Evolutionary conservation across 2,113 vertebrate species (phyloP), one percentile per base, ranked within the genome.

Genomic region (Zosterops borbonicus): DNA sequence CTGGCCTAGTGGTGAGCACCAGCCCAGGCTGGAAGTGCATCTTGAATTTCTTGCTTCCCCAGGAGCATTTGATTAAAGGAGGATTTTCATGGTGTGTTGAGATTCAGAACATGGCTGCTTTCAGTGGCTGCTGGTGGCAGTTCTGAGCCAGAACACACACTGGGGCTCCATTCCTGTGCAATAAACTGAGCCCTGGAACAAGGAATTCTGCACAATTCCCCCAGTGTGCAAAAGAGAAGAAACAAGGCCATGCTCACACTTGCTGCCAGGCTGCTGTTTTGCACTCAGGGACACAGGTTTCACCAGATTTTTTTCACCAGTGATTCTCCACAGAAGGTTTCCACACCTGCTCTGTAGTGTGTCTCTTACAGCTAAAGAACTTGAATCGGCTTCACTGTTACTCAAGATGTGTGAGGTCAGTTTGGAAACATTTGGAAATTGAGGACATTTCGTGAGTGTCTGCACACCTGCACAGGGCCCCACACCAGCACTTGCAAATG

Each of bases 291-390:
- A 95, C 95, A 93, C 49, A 88, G 91, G 67, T 98, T 98, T 93
- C 96, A 98, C 84, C 97, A 13, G 86, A 83, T 70, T 99, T 94
- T 97, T 24, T 49, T 49, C 23, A 49, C 47, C 97, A 60, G 96
- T 97, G 37, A 97, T 98, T 86, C 96, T 98, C 46, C 98, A 98
- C 87, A 98, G 98, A 37, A 98, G 98, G 77, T 75, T 98, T 96
- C 98, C 98, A 74, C 98, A 97, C 81, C 97, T 96, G 41, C 97
- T 98, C 88, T 98, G 97, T 95, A 97, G 83, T 96, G 97, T 12
- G 97, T 98, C 95, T 98, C 98, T 70, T 98, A 98, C 80, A 98
- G 98, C 28, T 97, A 98, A 94, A 98, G 98, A 69, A 98, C 97
- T n/a, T 97, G 97, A 73, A 98, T 97, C 65, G 98, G 98, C 93